phyloP scores from a whole-genome alignment of 2,113 vertebrate species.

The Tinamus guttatus region DNA sequence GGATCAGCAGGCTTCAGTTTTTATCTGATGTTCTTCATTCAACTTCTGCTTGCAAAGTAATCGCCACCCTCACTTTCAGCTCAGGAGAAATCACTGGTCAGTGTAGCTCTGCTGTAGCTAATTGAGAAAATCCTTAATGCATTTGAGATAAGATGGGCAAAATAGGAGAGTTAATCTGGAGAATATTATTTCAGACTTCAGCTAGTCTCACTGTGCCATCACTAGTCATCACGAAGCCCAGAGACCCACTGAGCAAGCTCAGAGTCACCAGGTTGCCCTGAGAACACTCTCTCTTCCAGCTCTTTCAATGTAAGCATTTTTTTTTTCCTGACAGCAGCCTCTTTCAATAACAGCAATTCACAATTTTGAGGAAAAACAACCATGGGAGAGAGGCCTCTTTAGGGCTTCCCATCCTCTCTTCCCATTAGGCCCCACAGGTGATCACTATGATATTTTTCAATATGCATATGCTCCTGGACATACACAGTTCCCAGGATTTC shows the following conservation, averaged over 20 bases:
- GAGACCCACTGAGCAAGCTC: not conserved
- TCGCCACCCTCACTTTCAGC: not conserved
- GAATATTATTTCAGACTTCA: not conserved
- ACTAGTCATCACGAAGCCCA: not conserved
- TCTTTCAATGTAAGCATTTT: fast-evolving
- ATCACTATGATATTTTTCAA: fast-evolving
- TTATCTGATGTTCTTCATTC: not conserved
- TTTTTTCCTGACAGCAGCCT: fast-evolving
- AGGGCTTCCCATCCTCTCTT: not conserved
- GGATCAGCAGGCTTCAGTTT: not conserved
- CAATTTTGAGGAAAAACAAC: not conserved
- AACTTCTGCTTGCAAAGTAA: not conserved
- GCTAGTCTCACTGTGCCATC: not conserved
- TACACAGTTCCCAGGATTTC: fast-evolving
- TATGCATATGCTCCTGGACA: fast-evolving
- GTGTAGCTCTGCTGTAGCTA: not conserved
- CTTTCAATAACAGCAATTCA: not conserved
- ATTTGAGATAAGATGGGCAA: not conserved
- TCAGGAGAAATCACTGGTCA: not conserved
- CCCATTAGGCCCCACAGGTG: not conserved
- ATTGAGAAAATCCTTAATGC: not conserved
- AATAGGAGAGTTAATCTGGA: not conserved
- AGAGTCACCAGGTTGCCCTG: not conserved
- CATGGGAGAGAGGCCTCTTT: not conserved
- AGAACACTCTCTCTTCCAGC: not conserved